Base-by-base conservation (phyloP, 2,797 vertebrate species). In the Betta splendens region DNA sequence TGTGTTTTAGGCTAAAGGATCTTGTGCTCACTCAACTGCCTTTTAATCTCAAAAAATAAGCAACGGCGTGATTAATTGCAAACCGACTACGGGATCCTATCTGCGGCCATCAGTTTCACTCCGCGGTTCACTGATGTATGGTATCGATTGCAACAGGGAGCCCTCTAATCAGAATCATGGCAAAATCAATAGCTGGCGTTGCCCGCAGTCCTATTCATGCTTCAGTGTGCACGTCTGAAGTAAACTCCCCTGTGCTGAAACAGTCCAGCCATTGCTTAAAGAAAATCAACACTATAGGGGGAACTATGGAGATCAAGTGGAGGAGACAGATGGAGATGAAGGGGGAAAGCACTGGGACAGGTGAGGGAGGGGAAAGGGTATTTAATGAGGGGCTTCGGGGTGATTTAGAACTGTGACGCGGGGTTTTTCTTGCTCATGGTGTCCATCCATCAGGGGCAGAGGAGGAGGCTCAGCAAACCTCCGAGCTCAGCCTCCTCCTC, bases 131-230 rank as follows among this genome's bases (percentile, higher is more conserved):
- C 75, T 88, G 87, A 89, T 89, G 66, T 86, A 84, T 73, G 45
- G 65, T 81, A 91, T 90, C 23, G 88, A 90, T 85, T 77, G 78
- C 66, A 75, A 72, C 82, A 64, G 71, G 73, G 84, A 83, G 73
- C 72, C 76, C 72, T 84, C 85, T 90, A 89, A 90, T 90, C 87
- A 85, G 75, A 89, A 88, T 89, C 83, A 88, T 85, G 82, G 85
- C 47, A 63, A 83, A 89, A 89, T 89, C 87, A 79, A 89, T 90
- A 80, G 62, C 73, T 89, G 81, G 84, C 83, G 36, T 68, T 51
- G 85, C 78, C 69, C 77, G 68, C 78, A 73, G 85, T 80, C 77
- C 79, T 63, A 79, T 81, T 83, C 85, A 85, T 87, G 89, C 82
- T 83, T 83, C 82, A 80, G 62, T 81, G 83, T 87, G 72, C 82